A percentile compares a stretch with the other conserved stretches of the same genome.
phyloP scores from a whole-genome alignment of 2,113 vertebrate species.

The Naja naja region DNA sequence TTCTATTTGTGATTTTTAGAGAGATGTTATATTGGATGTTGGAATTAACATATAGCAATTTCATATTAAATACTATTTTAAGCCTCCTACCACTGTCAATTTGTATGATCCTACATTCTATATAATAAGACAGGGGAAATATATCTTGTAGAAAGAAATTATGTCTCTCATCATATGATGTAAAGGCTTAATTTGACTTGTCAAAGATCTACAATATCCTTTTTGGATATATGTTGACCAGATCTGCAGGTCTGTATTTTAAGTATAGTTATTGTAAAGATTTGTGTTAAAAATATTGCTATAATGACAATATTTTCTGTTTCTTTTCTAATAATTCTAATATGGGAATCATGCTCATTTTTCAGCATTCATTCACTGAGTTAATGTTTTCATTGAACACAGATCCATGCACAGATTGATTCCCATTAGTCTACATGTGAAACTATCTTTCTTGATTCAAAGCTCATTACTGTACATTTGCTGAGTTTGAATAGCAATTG shows the following conservation, averaged over 20 bases:
- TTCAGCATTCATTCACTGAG: not conserved
- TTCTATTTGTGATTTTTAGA: not conserved
- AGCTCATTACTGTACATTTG: not conserved
- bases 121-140: not conserved
- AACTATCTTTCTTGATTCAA: not conserved
- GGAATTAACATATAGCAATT: not conserved
- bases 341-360: not conserved
- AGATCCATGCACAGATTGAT: not conserved
- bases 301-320: not conserved
- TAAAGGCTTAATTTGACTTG: not conserved
- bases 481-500: not conserved
- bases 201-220: not conserved
- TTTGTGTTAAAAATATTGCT: not conserved
- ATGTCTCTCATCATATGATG: not conserved
- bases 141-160: not conserved
- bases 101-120: not conserved
- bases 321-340: not conserved
- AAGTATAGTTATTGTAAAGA: not conserved
- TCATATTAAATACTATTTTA: not conserved
- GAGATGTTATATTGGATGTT: not conserved
- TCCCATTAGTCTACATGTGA: not conserved
- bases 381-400: not conserved
- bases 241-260: not conserved
- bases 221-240: not conserved
- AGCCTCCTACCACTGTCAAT: not conserved